A percentile compares a stretch with the other conserved stretches of the same genome.
Conservation (phyloP, 2,888 invertebrate genomes). For the Zygogramma bicolorata region DNA sequence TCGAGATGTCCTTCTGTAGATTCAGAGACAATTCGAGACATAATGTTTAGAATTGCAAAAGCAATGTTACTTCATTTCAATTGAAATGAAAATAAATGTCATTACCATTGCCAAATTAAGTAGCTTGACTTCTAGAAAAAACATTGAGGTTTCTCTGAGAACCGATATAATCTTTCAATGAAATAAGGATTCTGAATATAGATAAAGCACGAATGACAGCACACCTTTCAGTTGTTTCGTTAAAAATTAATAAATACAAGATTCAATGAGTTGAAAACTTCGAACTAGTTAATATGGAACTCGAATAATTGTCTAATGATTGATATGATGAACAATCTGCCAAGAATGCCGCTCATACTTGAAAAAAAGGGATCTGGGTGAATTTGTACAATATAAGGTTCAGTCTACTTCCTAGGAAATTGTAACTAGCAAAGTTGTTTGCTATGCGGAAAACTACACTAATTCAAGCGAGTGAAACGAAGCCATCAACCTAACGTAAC, state of each 20-base stretch:
- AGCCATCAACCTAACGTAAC: neutral
- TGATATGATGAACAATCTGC: no score
- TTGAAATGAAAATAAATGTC: neutral
- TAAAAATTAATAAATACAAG: no score
- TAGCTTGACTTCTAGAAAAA: neutral
- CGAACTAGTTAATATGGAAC: no score
- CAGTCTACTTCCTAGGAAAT: no score
- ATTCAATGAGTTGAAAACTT: no score
- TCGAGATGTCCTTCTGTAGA: neutral
- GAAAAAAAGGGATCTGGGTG: no score
- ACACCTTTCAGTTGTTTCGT: no score
- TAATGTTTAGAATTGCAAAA: neutral
- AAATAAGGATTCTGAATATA: neutral
- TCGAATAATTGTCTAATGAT: no score
- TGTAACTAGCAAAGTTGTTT: no score
- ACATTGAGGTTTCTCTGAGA: neutral
- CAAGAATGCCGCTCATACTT: no score
- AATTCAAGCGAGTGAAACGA: neutral
- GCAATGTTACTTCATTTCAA: neutral
- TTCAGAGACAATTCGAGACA: neutral
- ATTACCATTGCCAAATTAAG: slow-evolving; percentile 7
- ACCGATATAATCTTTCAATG: neutral
- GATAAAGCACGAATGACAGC: neutral
- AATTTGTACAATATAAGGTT: neutral
- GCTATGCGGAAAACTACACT: neutral